Percentiles rank a stretch among this genome's conserved stretches.
Conservation (phyloP, 2,797 vertebrate species). For the Meda fulgida region DNA sequence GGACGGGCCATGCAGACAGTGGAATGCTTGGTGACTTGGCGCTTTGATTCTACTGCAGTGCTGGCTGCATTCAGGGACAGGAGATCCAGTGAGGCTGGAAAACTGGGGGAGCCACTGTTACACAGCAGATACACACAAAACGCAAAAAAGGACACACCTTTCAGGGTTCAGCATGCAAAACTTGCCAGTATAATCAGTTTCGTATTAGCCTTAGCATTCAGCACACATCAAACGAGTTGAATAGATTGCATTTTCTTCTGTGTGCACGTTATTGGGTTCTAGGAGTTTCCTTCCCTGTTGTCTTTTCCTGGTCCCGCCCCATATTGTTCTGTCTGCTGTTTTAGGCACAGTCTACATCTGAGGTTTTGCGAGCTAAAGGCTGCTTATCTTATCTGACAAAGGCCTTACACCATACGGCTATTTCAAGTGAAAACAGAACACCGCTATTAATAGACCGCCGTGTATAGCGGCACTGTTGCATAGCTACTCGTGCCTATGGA, state of each 20-base stretch:
- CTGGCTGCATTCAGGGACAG: slow-evolving; percentile 37
- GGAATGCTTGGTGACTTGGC: slow-evolving; percentile 53
- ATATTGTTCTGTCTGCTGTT: slow-evolving; percentile 23
- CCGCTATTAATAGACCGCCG: slow-evolving; percentile 42
- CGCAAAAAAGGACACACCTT: slow-evolving; percentile 24
- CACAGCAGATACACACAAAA: slow-evolving; percentile 40
- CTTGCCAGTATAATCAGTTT: not conserved
- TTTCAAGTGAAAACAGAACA: slow-evolving; percentile 49
- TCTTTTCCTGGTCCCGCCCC: not conserved
- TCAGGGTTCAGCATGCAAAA: not conserved
- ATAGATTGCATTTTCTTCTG: not conserved
- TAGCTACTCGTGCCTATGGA: slow-evolving; percentile 25
- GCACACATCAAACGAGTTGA: not conserved
- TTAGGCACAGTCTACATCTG: slow-evolving; percentile 11
- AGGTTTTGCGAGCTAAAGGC: slow-evolving; percentile 27
- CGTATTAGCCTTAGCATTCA: slow-evolving; percentile 8
- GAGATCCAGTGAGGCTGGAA: slow-evolving; percentile 1
- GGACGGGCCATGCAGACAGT: slow-evolving; percentile 45
- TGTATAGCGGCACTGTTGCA: slow-evolving; percentile 18
- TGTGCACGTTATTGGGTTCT: not conserved
- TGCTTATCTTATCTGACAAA: slow-evolving; percentile 55
- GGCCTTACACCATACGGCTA: slow-evolving; percentile 29
- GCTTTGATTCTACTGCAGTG: slow-evolving; percentile 51
- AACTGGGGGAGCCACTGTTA: slow-evolving; percentile 39
- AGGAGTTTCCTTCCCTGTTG: slow-evolving; percentile 8